Evolutionary conservation across 1,140 invertebrate species (phyloP), one percentile per base, ranked within the genome.

Genomic region (Drosophila insularis): DNA sequence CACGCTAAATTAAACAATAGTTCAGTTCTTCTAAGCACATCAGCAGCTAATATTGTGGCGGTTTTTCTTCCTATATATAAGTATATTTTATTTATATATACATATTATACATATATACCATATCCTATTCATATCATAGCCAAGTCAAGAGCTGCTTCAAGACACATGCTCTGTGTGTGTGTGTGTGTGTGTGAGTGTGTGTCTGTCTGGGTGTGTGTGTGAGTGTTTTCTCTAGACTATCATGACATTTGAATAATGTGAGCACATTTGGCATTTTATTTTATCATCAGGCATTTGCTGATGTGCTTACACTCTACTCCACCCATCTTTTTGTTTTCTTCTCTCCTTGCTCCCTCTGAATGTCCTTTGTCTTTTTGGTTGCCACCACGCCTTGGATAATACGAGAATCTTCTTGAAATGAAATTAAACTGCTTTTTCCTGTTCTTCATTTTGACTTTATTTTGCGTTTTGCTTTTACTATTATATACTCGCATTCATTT

Each of bases 201-300:
- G 5, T 27, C 27, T 27, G 27, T 2, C 4, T 27, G 27, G 27
- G 53, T 59, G 21, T 61, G 32, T n/a, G 35, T 61, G 13, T 61
- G 59, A 10, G 64, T 40, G 19, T 59, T 75, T 40, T 60, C 72
- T 71, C 64, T 86, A 82, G 79, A 89, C 80, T 82, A 86, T 86
- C 82, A 76, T 78, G 71, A 79, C 84, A 87, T 89, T 87, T 87
- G 82, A 87, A 87, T 87, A 87, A 87, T 87, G 82, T 53, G 80
- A 74, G 69, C 82, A 82, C 82, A 87, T 87, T 87, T 87, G 84
- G 82, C 72, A 89, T 87, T 87, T 89, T 89, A 82, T 87, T 87
- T 87, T 89, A 87, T 79, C 84, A 87, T 87, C 79, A 77, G 82
- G 76, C 84, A 87, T 81, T 86, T 79, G 72, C 72, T 82, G 79